Conservation (phyloP, 2,888 invertebrate genomes). For the Leucania comma region DNA sequence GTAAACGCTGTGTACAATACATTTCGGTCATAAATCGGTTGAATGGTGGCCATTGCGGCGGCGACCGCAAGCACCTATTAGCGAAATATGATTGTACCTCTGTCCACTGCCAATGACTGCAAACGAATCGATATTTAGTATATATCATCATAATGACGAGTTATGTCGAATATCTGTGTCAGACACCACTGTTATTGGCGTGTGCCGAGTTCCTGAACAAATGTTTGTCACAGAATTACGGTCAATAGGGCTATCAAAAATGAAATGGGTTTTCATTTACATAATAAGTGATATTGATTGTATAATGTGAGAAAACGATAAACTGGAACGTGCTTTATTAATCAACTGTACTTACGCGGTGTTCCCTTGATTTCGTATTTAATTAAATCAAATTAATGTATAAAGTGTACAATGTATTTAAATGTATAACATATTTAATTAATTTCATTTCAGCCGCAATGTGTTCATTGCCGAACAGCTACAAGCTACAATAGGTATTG, state of each 20-base stretch:
- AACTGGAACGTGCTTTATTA: conserved; percentile 23
- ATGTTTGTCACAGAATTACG: conserved; percentile 30
- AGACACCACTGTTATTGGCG: conserved; percentile 60
- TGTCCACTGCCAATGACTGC: conserved; percentile 70
- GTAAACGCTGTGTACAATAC: conserved; percentile 62
- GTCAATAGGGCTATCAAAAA: conserved; percentile 37
- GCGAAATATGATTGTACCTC: conserved; percentile 51
- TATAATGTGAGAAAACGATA: conserved; percentile 19
- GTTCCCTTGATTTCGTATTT: conserved; percentile 4
- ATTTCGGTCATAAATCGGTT: conserved; percentile 74
- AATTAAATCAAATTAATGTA: too few species aligned
- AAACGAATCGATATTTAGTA: conserved; percentile 76
- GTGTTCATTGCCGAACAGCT: not conserved
- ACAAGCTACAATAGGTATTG: too few species aligned
- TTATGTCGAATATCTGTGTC: conserved; percentile 78
- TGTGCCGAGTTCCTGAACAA: conserved; percentile 49
- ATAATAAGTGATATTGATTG: conserved; percentile 48
- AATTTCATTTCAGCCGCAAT: not conserved
- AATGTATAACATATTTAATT: too few species aligned
- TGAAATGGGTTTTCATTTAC: conserved; percentile 43
- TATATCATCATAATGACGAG: conserved; percentile 79
- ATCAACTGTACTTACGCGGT: not conserved
- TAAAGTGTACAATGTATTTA: too few species aligned
- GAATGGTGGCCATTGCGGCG: conserved; percentile 70
- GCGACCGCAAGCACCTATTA: conserved; percentile 72